Conservation (phyloP, 2,113 vertebrate genomes). For the Rallus limicola region DNA sequence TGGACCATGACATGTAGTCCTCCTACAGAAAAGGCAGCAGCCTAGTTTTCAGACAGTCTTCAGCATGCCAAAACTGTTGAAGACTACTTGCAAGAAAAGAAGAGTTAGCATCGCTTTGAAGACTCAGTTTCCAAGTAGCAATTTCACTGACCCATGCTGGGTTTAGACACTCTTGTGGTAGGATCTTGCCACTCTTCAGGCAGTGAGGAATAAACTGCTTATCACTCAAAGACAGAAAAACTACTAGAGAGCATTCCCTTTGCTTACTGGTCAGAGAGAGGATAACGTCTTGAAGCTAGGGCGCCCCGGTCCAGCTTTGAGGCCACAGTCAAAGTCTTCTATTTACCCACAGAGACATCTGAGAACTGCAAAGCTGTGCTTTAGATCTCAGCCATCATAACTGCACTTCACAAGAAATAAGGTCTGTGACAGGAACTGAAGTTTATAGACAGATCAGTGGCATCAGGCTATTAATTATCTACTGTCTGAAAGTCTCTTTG, state of each 20-base stretch:
- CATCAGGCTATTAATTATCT: slow-evolving; percentile 10
- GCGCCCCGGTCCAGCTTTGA: background rate
- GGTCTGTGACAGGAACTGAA: background rate
- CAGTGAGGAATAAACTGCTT: background rate
- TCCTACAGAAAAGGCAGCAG: background rate
- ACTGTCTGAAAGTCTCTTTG: slow-evolving; percentile 31
- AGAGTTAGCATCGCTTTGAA: background rate
- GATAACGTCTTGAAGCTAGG: background rate
- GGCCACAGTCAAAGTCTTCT: background rate
- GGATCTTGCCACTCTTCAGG: background rate
- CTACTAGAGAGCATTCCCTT: background rate
- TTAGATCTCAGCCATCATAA: background rate
- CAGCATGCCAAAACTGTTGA: background rate
- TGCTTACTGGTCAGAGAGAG: background rate
- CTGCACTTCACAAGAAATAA: background rate
- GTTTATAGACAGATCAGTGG: background rate
- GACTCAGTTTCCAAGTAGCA: background rate
- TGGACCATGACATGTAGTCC: background rate
- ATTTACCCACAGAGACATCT: background rate
- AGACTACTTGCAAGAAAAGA: background rate
- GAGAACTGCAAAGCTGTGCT: background rate
- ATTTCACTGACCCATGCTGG: background rate
- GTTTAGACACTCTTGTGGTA: background rate
- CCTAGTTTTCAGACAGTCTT: background rate
- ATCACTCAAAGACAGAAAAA: background rate